Percentiles rank a stretch among this genome's conserved stretches.
Evolutionary conservation across 2,888 invertebrate genomes (phyloP).

Genomic region (Tetragnatha montana): DNA sequence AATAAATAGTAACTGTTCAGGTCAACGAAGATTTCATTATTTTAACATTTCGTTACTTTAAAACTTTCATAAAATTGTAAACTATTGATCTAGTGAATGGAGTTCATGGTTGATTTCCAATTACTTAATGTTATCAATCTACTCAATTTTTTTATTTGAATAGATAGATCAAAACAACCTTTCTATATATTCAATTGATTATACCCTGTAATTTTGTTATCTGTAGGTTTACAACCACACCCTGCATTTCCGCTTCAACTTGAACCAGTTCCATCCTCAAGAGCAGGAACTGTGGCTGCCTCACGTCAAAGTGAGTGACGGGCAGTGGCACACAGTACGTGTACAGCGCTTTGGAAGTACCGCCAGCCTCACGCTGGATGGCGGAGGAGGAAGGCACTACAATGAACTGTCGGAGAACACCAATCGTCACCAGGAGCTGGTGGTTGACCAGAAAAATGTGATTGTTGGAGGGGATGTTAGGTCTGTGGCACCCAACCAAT

Average conservation of each 20-base stretch:
- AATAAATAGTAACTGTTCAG: no score
- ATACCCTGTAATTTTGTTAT: neutral
- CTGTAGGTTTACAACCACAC: slow-evolving; percentile 74
- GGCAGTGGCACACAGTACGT: slow-evolving; percentile 76
- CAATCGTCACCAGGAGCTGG: slow-evolving; percentile 71
- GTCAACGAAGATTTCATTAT: no score
- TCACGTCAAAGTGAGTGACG: slow-evolving; percentile 74
- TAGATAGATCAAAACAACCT: no score
- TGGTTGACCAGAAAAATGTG: slow-evolving; percentile 71
- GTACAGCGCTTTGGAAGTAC: slow-evolving; percentile 74
- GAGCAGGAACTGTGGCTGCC: slow-evolving; percentile 71
- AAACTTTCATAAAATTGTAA: no score
- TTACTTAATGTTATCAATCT: neutral
- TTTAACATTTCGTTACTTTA: no score
- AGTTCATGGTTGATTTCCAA: neutral
- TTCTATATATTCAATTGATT: neutral
- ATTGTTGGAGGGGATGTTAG: slow-evolving; percentile 72
- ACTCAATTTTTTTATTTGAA: no score
- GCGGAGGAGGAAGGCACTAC: slow-evolving; percentile 75
- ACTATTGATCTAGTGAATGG: no score
- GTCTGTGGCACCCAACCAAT: slow-evolving; percentile 68
- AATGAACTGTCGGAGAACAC: slow-evolving; percentile 71
- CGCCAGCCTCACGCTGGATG: slow-evolving; percentile 76
- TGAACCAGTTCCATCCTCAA: slow-evolving; percentile 73
- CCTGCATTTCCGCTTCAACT: slow-evolving; percentile 76